phyloP scores from a whole-genome alignment of 2,113 vertebrate species.

The Thymallus thymallus region DNA sequence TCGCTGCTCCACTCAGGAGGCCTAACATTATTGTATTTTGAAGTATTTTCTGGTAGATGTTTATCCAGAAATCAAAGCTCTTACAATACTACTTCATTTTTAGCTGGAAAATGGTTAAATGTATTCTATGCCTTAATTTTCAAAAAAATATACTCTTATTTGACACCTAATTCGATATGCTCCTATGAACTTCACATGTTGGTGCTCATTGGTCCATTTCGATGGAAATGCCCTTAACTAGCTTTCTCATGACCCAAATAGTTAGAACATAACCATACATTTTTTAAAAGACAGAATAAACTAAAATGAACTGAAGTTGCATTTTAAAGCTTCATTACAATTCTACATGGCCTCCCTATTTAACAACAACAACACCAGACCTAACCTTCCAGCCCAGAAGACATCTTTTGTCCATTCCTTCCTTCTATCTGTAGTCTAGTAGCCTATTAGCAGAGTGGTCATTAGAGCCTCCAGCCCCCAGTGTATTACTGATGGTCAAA shows the following conservation, averaged over 20 bases:
- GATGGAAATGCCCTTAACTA: neutral
- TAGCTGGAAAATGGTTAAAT: too few relatives aligned
- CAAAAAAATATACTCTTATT: too few relatives aligned
- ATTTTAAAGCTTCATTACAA: slow-evolving; percentile 8
- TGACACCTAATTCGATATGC: too few relatives aligned
- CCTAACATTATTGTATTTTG: too few relatives aligned
- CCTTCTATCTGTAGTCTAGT: slow-evolving; percentile 62
- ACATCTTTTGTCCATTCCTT: slow-evolving; percentile 67
- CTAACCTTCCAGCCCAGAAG: slow-evolving; percentile 63
- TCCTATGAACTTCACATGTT: too few relatives aligned
- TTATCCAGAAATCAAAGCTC: too few relatives aligned
- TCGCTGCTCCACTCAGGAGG: too few relatives aligned
- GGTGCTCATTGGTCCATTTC: neutral
- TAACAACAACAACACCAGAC: slow-evolving; percentile 64
- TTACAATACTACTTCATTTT: too few relatives aligned
- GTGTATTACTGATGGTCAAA: slow-evolving; percentile 72
- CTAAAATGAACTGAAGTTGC: neutral
- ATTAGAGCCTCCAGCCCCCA: slow-evolving; percentile 52
- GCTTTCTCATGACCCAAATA: neutral
- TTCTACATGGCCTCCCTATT: slow-evolving; percentile 54
- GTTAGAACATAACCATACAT: neutral
- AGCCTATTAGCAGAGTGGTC: slow-evolving; percentile 65
- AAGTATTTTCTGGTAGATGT: too few relatives aligned
- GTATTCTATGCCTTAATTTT: too few relatives aligned
- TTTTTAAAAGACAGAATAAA: neutral